Base-by-base conservation (phyloP, 1,140 invertebrate species). In the Ostrea edulis region DNA sequence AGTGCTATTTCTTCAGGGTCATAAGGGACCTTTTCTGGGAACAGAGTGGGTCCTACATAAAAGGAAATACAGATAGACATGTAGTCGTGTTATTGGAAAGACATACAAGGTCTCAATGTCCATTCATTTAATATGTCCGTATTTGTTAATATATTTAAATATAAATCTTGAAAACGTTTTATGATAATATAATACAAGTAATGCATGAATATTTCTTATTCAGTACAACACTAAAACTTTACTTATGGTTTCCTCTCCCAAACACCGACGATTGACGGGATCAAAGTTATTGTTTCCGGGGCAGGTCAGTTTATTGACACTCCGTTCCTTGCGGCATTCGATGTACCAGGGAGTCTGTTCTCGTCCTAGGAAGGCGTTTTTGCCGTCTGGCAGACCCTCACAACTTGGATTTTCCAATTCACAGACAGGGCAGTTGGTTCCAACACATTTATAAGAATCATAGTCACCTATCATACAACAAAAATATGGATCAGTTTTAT, bases 351-450 rank as follows among this genome's bases (percentile, higher is more conserved):
- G 87, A 35, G 88, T 90, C 53, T 91, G 89, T 44, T 88, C 86
- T 84, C 89, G 84, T n/a, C 90, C 91, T 14, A 91, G 89, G 87
- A 90, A 90, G 14, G 92, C 90, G 82, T 93, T 92, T 17, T 89
- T 84, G 22, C 92, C 92, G 83, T 93, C 92, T 0, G 92, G 90
- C 8, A 91, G 86, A n/a, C 89, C 89, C 20, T 90, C 88, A 89
- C 92, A 93, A 53, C 90, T 91, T 20, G 89, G 91, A 77, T 91
- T 91, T 0, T 87, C 58, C 12, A 91, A 85, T 85, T 89, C 89
- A 89, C 92, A 92, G 7, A 89, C 87, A 1, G 89, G 90, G 84
- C 92, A 93, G 71, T 93, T 90, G 4, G 85, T 9, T 14, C 90
- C 91, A 20, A 86, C 87, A 88, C 92, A 93, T 51, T 89, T 81